A percentile compares a stretch with the other conserved stretches of the same genome.
These are phyloP conservation scores for Itoplectis maculator DNA, from an alignment of 2,888 invertebrate genomes.

Conservation along the genomic window DNA sequence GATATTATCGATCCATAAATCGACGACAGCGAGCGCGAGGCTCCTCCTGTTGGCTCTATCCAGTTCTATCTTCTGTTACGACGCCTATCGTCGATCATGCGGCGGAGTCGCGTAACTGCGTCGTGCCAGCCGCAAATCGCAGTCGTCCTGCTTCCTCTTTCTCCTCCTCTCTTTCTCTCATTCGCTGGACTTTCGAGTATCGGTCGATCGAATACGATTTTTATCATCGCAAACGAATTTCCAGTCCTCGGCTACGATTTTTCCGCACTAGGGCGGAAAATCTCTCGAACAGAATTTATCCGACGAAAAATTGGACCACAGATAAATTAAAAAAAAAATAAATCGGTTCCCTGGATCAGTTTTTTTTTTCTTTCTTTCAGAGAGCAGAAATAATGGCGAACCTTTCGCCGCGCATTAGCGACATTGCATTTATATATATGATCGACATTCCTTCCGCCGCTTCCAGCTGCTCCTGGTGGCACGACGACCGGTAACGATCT, in stretches of 20 bases:
- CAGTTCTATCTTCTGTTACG: conserved; percentile 63
- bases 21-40: conserved; percentile 71
- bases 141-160: conserved; percentile 59
- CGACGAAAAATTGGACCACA: too few relatives aligned
- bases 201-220: conserved; percentile 48
- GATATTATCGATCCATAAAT: conserved; percentile 82
- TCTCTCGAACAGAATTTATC: too few relatives aligned
- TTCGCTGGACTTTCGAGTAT: conserved; percentile 46
- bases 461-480: conserved; percentile 1
- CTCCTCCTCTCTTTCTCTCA: background rate
- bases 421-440: conserved; percentile 14
- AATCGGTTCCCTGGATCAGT: too few relatives aligned
- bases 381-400: conserved; percentile 5
- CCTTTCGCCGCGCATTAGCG: conserved; percentile 6
- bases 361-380: background rate
- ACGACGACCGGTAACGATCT: conserved; percentile 20
- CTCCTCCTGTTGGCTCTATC: conserved; percentile 49
- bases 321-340: too few relatives aligned
- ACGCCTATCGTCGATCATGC: conserved; percentile 78
- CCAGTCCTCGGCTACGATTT: background rate
- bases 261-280: background rate
- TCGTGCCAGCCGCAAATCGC: conserved; percentile 13
- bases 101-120: conserved; percentile 53
- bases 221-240: conserved; percentile 29
- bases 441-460: conserved; percentile 20